Evolutionary conservation across 2,888 invertebrate species (phyloP), one percentile per base, ranked within the genome.

Genomic region (Eilema griseolum): DNA sequence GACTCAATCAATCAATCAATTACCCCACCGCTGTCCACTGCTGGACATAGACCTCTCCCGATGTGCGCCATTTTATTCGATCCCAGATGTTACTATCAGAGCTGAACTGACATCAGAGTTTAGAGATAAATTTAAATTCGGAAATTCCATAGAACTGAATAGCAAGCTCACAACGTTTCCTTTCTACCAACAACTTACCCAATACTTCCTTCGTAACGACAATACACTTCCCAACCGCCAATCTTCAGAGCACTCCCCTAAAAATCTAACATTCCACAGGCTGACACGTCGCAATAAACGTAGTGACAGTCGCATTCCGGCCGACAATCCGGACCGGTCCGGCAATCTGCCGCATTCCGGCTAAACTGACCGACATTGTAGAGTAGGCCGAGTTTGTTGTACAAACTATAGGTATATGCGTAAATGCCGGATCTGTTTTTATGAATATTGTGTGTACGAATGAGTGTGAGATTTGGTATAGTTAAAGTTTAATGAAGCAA

Each of bases 291-390:
- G 94, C 94, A 95, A 94, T 95, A 95, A 93, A 92, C 89, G 91
- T 89, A 92, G 94, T 95, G 95, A 95, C 93, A 93, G 80, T 89
- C 85, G 85, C 93, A 93, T 94, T 93, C 92, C 91, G 74, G 84
- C 84, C 86, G 76, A 82, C 88, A 93, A 93, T 93, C 92, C 91
- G 77, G 86, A 83, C 88, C 73, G 82, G 88, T 88, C 83, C 83
- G 86, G 89, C 92, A 94, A 94, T 94, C 94, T 91, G 90, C 90
- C 87, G 90, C 92, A 93, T 93, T 91, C 93, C 81, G 14, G 24
- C 24, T 61, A 70, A 61, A 77, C 83, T 82, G 82, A 81, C 82
- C 81, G 80, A 80, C 80, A 81, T 81, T 78, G 69, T 72, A 68
- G 74, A 77, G 66, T 76, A 57, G 41, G 74, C 73, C 82, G 77